Conservation (phyloP, 2,888 invertebrate genomes). For the Eupithecia exiguata region DNA sequence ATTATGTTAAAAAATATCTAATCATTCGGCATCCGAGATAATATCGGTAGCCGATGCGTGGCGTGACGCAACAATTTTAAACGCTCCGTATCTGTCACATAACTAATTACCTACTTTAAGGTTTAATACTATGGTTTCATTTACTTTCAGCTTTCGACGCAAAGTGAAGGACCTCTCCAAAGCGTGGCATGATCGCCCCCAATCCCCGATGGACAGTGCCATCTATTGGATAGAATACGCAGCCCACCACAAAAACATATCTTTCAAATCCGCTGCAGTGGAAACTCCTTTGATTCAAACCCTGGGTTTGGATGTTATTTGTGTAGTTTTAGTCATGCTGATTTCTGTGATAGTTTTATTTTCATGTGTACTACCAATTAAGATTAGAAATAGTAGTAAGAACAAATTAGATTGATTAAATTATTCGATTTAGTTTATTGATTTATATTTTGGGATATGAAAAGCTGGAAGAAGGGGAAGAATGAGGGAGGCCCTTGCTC, state of each 20-base stretch:
- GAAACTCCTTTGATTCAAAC: constrained; percentile 80
- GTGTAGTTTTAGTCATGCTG: constrained; percentile 36
- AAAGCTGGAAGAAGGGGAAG: too few species aligned
- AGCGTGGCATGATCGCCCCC: constrained; percentile 84
- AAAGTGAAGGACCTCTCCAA: constrained; percentile 78
- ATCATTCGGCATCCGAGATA: not conserved
- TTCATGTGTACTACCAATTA: constrained; percentile 16
- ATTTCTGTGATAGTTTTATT: constrained; percentile 27
- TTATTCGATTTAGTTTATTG: not conserved
- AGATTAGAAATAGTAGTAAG: constrained; percentile 6
- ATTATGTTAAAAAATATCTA: not conserved
- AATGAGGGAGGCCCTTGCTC: too few species aligned
- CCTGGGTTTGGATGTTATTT: constrained; percentile 66
- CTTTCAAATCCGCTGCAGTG: constrained; percentile 72
- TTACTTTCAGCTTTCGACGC: constrained; percentile 65
- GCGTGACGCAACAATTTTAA: not conserved
- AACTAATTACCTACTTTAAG: too few species aligned
- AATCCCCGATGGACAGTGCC: constrained; percentile 83
- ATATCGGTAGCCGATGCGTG: not conserved
- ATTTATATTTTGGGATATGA: too few species aligned
- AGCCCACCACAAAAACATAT: constrained; percentile 73
- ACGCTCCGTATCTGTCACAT: not conserved
- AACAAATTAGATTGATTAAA: constrained; percentile 20
- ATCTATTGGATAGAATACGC: constrained; percentile 86
- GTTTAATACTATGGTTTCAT: not conserved